A percentile compares a stretch with the other conserved stretches of the same genome.
Conservation (phyloP, 1,140 invertebrate genomes). For the Akabosia matsudoensis region DNA sequence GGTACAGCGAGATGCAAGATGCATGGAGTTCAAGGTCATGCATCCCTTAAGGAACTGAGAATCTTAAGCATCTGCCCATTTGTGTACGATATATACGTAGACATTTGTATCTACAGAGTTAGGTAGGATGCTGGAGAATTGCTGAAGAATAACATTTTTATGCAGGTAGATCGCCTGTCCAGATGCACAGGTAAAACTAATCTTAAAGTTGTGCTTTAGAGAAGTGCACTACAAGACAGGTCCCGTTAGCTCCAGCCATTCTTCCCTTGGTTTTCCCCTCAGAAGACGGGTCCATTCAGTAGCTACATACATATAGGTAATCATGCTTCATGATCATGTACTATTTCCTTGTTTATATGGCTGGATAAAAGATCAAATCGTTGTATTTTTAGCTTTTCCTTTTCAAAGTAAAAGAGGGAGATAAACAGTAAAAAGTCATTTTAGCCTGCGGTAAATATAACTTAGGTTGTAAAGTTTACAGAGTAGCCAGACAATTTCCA, state of each 20-base stretch:
- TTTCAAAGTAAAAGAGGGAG: no score
- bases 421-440: no score
- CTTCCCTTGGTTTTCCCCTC: neutral
- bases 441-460: no score
- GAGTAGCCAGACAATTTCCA: no score
- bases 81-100: no score
- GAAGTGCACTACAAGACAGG: neutral
- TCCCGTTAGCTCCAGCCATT: slow-evolving; percentile 4
- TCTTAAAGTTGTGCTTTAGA: no score
- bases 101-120: no score
- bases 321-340: no score
- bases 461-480: no score
- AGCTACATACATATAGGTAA: neutral
- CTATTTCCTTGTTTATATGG: neutral
- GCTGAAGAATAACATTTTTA: neutral
- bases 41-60: slow-evolving; percentile 11
- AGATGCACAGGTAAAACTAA: neutral
- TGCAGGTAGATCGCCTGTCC: neutral
- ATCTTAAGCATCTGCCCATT: no score
- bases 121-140: neutral
- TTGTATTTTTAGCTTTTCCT: no score
- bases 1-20: neutral
- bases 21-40: neutral
- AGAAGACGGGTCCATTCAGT: neutral
- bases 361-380: no score